Base-by-base conservation (phyloP, 2,888 invertebrate genomes). In the Cataglyphis albicans region DNA sequence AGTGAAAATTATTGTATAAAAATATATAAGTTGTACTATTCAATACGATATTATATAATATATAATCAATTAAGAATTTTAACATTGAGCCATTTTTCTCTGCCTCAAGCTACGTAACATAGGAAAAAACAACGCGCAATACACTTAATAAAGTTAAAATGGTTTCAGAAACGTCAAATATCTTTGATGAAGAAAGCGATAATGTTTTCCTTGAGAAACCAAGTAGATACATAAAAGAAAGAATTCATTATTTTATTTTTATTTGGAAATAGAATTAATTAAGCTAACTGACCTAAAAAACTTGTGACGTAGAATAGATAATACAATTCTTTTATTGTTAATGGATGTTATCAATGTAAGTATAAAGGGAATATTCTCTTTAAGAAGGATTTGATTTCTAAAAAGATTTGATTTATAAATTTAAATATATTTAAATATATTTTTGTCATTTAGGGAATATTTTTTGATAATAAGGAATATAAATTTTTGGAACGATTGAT, bases 201-300 rank as follows among this genome's bases (percentile, higher is more conserved):
- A 75, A 75, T 18, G 21, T 35, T 32, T 6, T 74, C 7, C 18
- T 75, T 64, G 18, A 52, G 18, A 52, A 74, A 21, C 10, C 7
- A 52, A 35, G 21, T 21, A 64, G 41, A 29, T 41, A 1, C 2
- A 5, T 41, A 52, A 75, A 64, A 35, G 25, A 35, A 52, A 63
- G 2, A 10, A 52, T 64, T 64, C 12, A 3, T 18, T 74, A 75
- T 52, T 25, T 75, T 52, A 25, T 18, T 74, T 61, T 41, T 10
- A 64, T 29, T 21, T 18, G 38, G n/a, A 55, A 76, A 67, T 7
- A 75, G 3, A 35, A 52, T 75, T 75, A 64, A 35, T 35, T 44
- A 48, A 74, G 21, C 12, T 21, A 65, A 76, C 15, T 78, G 44
- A 67, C 41, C 32, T 3, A 68, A 68, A 57, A 78, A 78, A 68